phyloP scores from a whole-genome alignment of 2,113 vertebrate species.

The Oplegnathus fasciatus region DNA sequence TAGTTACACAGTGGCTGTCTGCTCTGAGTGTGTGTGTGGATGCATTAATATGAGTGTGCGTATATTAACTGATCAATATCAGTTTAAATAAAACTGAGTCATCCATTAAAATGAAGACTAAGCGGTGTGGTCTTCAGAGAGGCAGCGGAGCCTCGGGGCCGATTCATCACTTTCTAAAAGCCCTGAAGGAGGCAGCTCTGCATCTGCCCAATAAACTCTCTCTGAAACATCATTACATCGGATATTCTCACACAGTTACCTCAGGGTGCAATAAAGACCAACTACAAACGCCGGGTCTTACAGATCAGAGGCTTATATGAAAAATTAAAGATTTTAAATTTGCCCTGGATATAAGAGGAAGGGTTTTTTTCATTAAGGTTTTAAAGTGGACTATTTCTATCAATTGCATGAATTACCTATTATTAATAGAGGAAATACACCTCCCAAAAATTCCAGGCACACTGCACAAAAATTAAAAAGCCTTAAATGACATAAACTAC shows the following conservation, averaged over 20 bases:
- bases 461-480: too few relatives aligned
- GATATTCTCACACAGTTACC: not conserved
- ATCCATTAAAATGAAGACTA: conserved; percentile 30
- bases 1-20: conserved; percentile 19
- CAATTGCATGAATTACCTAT: not conserved
- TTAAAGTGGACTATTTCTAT: not conserved
- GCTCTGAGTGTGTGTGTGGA: not conserved
- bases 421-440: not conserved
- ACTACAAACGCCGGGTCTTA: not conserved
- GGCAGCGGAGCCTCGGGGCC: not conserved
- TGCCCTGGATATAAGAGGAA: not conserved
- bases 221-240: not conserved
- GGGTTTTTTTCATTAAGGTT: not conserved
- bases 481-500: too few relatives aligned
- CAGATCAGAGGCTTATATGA: not conserved
- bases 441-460: too few relatives aligned
- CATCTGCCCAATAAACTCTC: not conserved
- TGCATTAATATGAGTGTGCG: not conserved
- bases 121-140: not conserved
- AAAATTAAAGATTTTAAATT: not conserved
- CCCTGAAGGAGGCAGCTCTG: conserved; percentile 17
- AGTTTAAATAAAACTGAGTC: conserved; percentile 37
- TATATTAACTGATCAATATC: conserved; percentile 34
- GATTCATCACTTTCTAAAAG: conserved; percentile 4
- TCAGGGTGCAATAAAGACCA: not conserved